Conservation (phyloP, 1,140 invertebrate genomes). For the Antheraea mylitta region DNA sequence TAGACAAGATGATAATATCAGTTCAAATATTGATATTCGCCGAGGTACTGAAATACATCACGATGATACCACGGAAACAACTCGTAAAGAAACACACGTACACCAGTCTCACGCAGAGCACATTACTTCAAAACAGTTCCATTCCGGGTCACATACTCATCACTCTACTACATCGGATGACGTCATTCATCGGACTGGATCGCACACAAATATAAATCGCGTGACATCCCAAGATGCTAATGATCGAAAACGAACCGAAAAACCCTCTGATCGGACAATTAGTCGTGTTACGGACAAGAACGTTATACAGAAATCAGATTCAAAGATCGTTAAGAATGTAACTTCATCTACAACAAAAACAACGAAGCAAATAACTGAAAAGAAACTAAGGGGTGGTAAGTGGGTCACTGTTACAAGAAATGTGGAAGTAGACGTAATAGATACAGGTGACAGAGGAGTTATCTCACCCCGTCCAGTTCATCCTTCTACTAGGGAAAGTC, state of each 20-base stretch:
- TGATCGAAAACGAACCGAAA: constrained; percentile 17
- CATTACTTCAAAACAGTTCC: constrained; percentile 36
- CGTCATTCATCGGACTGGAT: constrained; percentile 29
- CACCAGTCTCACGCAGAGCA: constrained; percentile 38
- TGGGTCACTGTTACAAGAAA: constrained; percentile 66
- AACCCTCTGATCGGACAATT: constrained; percentile 27
- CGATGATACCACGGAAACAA: constrained; percentile 27
- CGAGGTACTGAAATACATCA: constrained; percentile 22
- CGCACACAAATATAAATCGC: constrained; percentile 25
- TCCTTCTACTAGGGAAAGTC: constrained; percentile 18
- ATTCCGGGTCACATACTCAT: constrained; percentile 31
- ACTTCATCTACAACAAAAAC: constrained; percentile 55
- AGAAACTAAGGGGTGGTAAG: constrained; percentile 67
- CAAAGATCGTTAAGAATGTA: constrained; percentile 45
- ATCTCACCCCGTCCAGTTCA: constrained; percentile 6
- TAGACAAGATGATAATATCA: constrained; percentile 30
- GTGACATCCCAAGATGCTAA: constrained; percentile 26
- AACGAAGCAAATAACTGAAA: constrained; percentile 69
- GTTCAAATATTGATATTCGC: constrained; percentile 18
- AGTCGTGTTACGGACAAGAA: constrained; percentile 40
- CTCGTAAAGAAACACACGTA: constrained; percentile 34
- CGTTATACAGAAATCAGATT: constrained; percentile 43
- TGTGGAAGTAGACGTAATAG: constrained; percentile 52
- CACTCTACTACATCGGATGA: constrained; percentile 30
- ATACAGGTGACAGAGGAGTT: constrained; percentile 26